phyloP scores from a whole-genome alignment of 2,113 vertebrate genomes.

The Coregonus clupeaformis region DNA sequence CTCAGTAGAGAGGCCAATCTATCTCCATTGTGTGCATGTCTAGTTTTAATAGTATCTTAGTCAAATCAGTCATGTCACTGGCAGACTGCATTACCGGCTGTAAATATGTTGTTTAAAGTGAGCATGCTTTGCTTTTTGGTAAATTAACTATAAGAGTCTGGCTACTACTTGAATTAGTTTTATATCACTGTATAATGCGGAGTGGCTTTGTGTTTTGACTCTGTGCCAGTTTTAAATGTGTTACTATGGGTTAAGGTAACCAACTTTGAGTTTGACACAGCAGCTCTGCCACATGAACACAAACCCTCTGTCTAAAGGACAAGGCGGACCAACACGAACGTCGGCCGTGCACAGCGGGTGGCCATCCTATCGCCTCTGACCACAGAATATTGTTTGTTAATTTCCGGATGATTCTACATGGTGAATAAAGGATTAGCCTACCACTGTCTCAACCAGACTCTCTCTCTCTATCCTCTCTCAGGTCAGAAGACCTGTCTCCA shows the following conservation, averaged over 20 bases:
- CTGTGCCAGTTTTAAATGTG: background rate
- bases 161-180: background rate
- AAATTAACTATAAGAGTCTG: background rate
- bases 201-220: background rate
- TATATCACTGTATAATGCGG: background rate
- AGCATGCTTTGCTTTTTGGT: background rate
- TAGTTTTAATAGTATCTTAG: conserved; percentile 17
- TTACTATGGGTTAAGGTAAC: background rate
- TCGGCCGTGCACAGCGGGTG: too few species aligned
- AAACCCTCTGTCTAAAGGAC: too few species aligned
- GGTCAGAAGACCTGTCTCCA: conserved; percentile 98
- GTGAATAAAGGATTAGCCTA: too few species aligned
- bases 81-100: conserved; percentile 8
- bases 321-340: too few species aligned
- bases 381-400: too few species aligned
- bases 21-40: conserved; percentile 27
- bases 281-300: too few species aligned
- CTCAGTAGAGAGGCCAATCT: background rate
- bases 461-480: conserved; percentile 56
- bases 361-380: too few species aligned
- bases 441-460: background rate
- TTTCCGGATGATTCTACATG: too few species aligned
- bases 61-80: background rate
- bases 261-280: background rate
- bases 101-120: background rate